Base-by-base conservation (phyloP, 1,140 invertebrate species). In the Drosophila parabipectinata region DNA sequence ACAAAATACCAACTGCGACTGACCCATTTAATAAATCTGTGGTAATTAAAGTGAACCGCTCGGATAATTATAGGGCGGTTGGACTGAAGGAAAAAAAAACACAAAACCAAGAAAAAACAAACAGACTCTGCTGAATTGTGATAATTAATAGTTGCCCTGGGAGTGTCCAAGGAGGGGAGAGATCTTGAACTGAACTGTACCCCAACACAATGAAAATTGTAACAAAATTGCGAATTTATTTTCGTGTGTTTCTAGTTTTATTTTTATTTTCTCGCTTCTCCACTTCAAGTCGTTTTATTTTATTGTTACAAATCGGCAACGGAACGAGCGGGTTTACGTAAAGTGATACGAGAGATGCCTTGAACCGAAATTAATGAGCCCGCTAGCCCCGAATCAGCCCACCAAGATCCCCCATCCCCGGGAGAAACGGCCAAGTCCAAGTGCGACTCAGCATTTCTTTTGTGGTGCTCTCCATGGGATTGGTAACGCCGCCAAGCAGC, bases 341-440 rank as follows among this genome's bases (percentile, higher is more conserved):
- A 64, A 58, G 3, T 9, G 57, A 26, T 30, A 47, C 9, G 34
- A 47, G 51, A 47, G 57, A 66, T 77, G 67, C 83, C 83, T 88
- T 88, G 83, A 88, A 88, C 76, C 71, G 79, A 79, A 83, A 88
- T 88, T 88, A 88, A 88, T 88, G 85, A 88, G 84, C 85, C 79
- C 79, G 67, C 59, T 47, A 74, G 72, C 69, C 72, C 72, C 72
- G 71, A 72, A 55, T 47, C 62, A 56, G 24, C 7, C 61, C 34
- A 44, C 41, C 41, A 18, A 15, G 37, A 69, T 34, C 28, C 58
- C 34, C 34, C 57, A 50, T 26, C 32, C 12, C 28, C 57, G 32
- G 10, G 24, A 18, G 50, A 34, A 53, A 34, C 47, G 24, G 4
- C 30, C 30, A 62, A 58, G 32, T 44, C 58, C 51, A 52, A 66